Evolutionary conservation across 2,797 vertebrate species (phyloP).

Genomic region (Aulostomus chinensis): DNA sequence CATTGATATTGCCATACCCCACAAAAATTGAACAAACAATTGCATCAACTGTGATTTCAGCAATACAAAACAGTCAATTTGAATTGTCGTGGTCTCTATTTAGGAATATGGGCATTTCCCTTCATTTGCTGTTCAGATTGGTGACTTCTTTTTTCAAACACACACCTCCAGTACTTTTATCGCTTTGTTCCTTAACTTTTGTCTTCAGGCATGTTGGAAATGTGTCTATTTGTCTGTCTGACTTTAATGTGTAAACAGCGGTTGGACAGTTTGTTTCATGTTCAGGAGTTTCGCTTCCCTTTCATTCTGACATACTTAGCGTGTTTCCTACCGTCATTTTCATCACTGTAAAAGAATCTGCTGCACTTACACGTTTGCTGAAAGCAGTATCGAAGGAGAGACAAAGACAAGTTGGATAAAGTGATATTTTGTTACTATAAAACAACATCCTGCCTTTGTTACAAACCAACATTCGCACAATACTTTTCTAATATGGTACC

Average conservation of each 20-base stretch:
- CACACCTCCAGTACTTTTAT: not conserved
- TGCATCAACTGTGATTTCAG: too few species aligned
- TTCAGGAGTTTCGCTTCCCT: not conserved
- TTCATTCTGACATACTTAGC: not conserved
- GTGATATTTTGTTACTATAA: not conserved
- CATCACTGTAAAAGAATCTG: not conserved
- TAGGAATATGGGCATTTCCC: too few species aligned
- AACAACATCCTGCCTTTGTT: not conserved
- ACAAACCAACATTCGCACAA: too few species aligned
- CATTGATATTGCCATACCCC: too few species aligned
- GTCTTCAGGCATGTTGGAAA: constrained; percentile 79
- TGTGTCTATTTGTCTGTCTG: constrained; percentile 83
- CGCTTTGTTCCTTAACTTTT: constrained; percentile 59
- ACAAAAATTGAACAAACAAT: too few species aligned
- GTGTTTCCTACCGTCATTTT: not conserved
- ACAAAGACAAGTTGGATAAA: not conserved
- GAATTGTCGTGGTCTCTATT: too few species aligned
- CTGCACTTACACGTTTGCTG: not conserved
- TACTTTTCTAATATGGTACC: too few species aligned
- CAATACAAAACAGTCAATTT: too few species aligned
- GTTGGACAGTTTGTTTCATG: not conserved
- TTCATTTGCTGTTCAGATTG: too few species aligned
- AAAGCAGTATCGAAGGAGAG: not conserved
- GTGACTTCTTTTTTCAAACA: too few species aligned
- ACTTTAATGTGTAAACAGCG: constrained; percentile 68